Evolutionary conservation across 2,113 vertebrate species (phyloP), one percentile per base, ranked within the genome.

Genomic region (Promerops cafer): DNA sequence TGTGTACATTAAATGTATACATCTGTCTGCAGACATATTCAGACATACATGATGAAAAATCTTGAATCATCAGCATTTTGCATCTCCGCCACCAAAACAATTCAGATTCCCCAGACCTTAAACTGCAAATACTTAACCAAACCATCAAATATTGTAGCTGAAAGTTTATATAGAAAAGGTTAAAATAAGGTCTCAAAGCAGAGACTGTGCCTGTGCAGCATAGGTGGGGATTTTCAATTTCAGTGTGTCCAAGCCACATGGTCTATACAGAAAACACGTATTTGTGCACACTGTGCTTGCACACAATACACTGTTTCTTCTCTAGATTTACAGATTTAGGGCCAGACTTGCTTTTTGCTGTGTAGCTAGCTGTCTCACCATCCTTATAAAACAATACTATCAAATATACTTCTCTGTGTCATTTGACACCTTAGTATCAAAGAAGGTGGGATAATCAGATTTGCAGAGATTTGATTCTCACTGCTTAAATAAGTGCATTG

Each of bases 381-480:
- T 16, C 28, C 35, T 54, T 45, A 39, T 53, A 93, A 94, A 91
- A 83, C 64, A 86, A 75, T 66, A 47, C 54, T 66, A 71, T 70
- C 72, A 76, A 74, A 89, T 57, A 45, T 15, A 72, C 60, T 84
- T 93, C 74, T 89, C 84, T 69, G 50, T 33, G 47, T 87, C 90
- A 86, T 14, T 77, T 54, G 76, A 78, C 47, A 82, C 54, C 68
- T 80, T 21, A 19, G 15, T 45, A 81, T 86, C 74, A 87, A 89
- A 95, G 92, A 70, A 88, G 66, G 61, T 33, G 13, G 82, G 69
- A 94, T 35, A 49, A 90, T 88, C 65, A 87, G 82, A 93, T 89
- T 88, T 94, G 87, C 61, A 79, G 83, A 85, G 74, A 63, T 74
- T 89, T 91, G 63, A 30, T 87, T 93, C 71, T 96, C 69, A 35